These are phyloP conservation scores for Saimiri boliviensis DNA, from an alignment of 2,113 vertebrate species.

Conservation along the genomic window DNA sequence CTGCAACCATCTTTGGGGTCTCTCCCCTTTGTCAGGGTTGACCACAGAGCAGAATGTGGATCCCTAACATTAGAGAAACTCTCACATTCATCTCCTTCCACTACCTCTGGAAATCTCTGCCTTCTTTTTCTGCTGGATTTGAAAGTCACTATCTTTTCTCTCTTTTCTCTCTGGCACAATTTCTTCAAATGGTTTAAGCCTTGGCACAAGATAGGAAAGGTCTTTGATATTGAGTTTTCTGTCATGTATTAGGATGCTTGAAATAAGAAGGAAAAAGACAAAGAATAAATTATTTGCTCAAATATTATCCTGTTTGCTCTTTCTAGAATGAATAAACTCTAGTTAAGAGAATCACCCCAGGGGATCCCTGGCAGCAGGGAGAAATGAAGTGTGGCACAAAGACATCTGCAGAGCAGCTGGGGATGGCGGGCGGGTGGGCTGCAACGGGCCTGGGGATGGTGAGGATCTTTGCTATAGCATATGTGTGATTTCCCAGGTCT, in stretches of 20 bases:
- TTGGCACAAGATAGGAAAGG: neutral
- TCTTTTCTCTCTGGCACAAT: neutral
- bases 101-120: neutral
- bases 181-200: slow-evolving; percentile 17
- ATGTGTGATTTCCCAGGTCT: neutral
- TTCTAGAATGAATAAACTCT: neutral
- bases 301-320: slow-evolving; percentile 16
- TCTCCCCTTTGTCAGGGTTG: neutral
- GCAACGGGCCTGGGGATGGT: rapidly evolving
- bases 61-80: too few relatives aligned
- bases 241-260: neutral
- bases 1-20: rapidly evolving
- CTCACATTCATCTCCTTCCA: neutral
- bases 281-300: neutral
- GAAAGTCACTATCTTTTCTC: neutral
- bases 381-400: neutral
- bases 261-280: slow-evolving; percentile 44
- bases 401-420: neutral
- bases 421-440: too few relatives aligned
- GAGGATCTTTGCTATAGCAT: neutral
- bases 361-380: neutral
- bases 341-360: neutral
- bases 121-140: neutral
- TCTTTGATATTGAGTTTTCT: neutral
- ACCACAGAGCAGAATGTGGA: neutral